A percentile compares a stretch with the other conserved stretches of the same genome.
Conservation (phyloP, 2,113 vertebrate genomes). For the Notarius quadriscutis region DNA sequence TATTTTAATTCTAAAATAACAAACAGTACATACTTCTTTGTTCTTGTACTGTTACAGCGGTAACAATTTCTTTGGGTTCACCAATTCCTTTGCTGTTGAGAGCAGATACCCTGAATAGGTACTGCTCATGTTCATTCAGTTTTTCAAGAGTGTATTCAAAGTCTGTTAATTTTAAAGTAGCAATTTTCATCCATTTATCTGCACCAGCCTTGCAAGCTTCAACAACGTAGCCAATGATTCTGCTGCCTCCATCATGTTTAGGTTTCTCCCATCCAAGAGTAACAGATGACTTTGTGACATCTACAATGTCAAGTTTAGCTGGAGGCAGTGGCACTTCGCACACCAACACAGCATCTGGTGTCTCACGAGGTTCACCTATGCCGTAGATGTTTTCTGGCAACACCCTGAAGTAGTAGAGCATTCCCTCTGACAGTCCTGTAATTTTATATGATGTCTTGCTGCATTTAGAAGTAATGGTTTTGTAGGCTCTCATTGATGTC, state of each 20-base stretch:
- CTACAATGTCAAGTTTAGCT: slow-evolving; percentile 86
- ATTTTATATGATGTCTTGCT: slow-evolving; percentile 92
- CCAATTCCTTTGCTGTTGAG: slow-evolving; percentile 91
- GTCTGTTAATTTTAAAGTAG: slow-evolving; percentile 84
- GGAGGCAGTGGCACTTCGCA: slow-evolving; percentile 91
- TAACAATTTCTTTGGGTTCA: slow-evolving; percentile 89
- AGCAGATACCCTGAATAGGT: slow-evolving; percentile 89
- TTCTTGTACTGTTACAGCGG: slow-evolving; percentile 88
- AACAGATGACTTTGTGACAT: slow-evolving; percentile 90
- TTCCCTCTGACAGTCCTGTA: slow-evolving; percentile 87
- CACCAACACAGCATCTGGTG: slow-evolving; percentile 84
- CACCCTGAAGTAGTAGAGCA: slow-evolving; percentile 95
- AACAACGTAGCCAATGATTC: slow-evolving; percentile 87
- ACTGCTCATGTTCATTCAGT: slow-evolving; percentile 93
- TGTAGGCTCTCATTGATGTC: slow-evolving; percentile 96
- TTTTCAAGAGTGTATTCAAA: slow-evolving; percentile 89
- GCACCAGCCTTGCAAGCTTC: slow-evolving; percentile 93
- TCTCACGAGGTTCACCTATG: slow-evolving; percentile 89
- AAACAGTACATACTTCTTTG: slow-evolving; percentile 80
- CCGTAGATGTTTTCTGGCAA: slow-evolving; percentile 97
- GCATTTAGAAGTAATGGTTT: slow-evolving; percentile 94
- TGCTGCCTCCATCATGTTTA: slow-evolving; percentile 93
- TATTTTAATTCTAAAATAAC: background rate
- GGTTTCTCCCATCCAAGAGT: slow-evolving; percentile 96
- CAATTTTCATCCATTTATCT: slow-evolving; percentile 96